phyloP scores from a whole-genome alignment of 2,113 vertebrate genomes.

The Saguinus midas region DNA sequence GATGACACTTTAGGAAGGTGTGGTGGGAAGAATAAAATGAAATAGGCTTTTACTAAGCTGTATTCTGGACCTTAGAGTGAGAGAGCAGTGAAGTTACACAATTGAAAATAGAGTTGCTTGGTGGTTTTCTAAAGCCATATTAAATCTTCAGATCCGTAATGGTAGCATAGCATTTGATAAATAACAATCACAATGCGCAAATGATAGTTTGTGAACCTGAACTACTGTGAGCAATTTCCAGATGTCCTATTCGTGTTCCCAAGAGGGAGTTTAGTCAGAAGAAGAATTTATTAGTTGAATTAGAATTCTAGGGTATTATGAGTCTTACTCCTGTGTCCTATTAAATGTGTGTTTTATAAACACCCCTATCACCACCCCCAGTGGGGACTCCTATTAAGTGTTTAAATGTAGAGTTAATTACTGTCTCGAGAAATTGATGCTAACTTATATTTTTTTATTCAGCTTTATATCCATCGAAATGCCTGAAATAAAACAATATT shows the following conservation, averaged over 20 bases:
- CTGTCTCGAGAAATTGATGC: not conserved
- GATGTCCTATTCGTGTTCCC: not conserved
- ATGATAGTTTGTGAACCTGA: not conserved
- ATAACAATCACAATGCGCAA: not conserved
- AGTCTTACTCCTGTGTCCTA: constrained; percentile 25
- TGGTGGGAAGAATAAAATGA: not conserved
- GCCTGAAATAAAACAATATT: constrained; percentile 29
- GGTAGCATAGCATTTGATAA: not conserved
- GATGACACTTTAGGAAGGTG: not conserved
- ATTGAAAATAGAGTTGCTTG: not conserved
- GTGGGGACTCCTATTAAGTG: not conserved
- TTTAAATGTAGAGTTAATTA: constrained; percentile 31
- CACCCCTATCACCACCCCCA: not conserved
- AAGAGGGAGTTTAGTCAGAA: not conserved
- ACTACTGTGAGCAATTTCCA: not conserved
- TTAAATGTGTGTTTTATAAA: not conserved
- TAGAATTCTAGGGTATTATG: not conserved
- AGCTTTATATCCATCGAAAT: not conserved
- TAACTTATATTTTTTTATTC: not conserved
- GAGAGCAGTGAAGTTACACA: not conserved
- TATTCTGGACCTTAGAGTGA: not conserved
- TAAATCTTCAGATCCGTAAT: not conserved
- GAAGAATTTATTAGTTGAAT: not conserved
- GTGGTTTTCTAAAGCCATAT: constrained; percentile 20
- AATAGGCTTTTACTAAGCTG: not conserved